Conservation (phyloP, 2,113 vertebrate species). For the Elgaria multicarinata region DNA sequence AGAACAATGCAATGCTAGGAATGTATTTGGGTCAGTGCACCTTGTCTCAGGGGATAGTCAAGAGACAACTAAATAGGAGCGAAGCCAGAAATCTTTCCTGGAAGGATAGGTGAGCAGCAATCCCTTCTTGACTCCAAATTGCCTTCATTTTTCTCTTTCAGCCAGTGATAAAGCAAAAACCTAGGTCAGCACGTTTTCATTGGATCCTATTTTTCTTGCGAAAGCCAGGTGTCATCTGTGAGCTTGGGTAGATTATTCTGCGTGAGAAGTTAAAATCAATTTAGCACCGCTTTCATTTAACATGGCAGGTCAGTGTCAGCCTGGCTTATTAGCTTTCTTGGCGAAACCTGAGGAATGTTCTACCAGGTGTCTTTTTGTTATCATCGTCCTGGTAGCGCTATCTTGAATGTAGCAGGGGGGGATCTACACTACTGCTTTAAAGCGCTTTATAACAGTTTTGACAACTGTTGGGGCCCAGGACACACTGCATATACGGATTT, state of each 20-base stretch:
- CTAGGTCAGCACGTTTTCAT: slow-evolving; percentile 28
- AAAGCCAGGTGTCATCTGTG: background rate
- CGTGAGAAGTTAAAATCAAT: accelerated
- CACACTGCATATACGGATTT: no score
- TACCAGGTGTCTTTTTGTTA: background rate
- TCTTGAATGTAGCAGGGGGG: background rate
- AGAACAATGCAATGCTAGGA: background rate
- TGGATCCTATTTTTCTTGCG: background rate
- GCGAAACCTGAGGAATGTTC: background rate
- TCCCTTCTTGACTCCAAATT: background rate
- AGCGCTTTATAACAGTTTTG: no score
- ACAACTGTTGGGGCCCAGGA: no score
- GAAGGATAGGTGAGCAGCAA: accelerated
- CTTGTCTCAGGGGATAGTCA: background rate
- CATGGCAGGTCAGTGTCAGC: background rate
- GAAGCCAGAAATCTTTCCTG: background rate
- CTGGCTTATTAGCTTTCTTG: background rate
- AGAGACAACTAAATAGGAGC: background rate
- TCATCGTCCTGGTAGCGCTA: background rate
- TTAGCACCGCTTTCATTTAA: slow-evolving; percentile 31
- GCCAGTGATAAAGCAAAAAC: background rate
- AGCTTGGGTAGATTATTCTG: background rate
- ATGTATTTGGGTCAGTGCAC: background rate
- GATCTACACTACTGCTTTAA: no score
- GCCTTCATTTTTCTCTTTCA: slow-evolving; percentile 18